Conservation (phyloP, 23 tunicate genomes). For the Corella eumyota region DNA sequence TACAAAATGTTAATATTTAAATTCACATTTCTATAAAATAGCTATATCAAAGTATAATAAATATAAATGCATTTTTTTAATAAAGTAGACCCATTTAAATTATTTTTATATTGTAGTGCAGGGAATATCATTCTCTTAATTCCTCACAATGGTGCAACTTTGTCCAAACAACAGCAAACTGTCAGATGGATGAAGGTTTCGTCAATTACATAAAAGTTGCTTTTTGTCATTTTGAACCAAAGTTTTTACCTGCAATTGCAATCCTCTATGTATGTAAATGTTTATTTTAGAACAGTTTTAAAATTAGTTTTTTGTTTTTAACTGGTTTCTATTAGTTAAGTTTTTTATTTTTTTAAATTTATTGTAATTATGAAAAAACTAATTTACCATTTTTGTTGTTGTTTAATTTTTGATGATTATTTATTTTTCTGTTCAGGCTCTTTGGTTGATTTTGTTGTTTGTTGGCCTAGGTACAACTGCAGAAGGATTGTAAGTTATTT, state of each 20-base stretch:
- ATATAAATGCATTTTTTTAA: neutral
- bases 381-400: neutral
- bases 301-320: neutral
- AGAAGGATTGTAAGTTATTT: constrained; percentile 79
- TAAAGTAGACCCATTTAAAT: neutral
- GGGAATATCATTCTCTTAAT: constrained; percentile 48
- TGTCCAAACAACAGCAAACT: constrained; percentile 36
- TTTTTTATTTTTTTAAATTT: neutral
- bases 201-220: constrained; percentile 57
- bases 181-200: constrained; percentile 91
- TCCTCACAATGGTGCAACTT: constrained; percentile 66
- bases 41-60: neutral
- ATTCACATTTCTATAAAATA: neutral
- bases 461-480: constrained; percentile 94
- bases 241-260: constrained; percentile 28
- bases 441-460: constrained; percentile 80
- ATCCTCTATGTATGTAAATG: constrained; percentile 56
- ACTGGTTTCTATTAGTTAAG: neutral
- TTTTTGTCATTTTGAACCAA: constrained; percentile 41
- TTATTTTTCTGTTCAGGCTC: constrained; percentile 22
- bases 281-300: neutral
- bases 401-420: neutral
- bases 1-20: neutral
- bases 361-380: neutral
- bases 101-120: constrained; percentile 28